phyloP scores from a whole-genome alignment of 2,888 invertebrate species.

The Tridacna crocea region DNA sequence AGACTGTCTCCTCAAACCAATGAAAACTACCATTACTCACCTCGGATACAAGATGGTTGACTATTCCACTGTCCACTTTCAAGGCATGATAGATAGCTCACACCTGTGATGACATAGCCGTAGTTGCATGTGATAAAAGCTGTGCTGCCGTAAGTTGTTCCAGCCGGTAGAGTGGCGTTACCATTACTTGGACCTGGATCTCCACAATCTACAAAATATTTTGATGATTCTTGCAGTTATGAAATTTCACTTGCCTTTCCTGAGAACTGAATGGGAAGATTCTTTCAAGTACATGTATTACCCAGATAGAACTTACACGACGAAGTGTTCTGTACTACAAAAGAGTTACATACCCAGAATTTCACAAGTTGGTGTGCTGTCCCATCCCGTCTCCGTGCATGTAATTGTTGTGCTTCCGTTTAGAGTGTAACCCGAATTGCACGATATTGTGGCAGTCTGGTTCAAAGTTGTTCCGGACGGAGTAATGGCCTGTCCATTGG shows the following conservation, averaged over 20 bases:
- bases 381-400: constrained; percentile 13
- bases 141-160: constrained; percentile 17
- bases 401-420: constrained; percentile 9
- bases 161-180: constrained; percentile 10
- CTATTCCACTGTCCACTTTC: neutral
- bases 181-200: constrained; percentile 25
- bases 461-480: constrained; percentile 22
- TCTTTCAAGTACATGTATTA: no score
- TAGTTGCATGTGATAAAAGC: constrained; percentile 10
- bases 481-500: constrained; percentile 27
- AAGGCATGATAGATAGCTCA: neutral
- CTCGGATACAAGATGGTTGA: constrained; percentile 3
- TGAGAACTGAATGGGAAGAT: no score
- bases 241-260: no score
- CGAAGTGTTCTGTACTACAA: no score
- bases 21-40: neutral
- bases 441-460: constrained; percentile 13
- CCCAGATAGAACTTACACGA: no score
- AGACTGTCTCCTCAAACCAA: no score
- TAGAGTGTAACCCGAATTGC: constrained; percentile 15
- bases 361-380: constrained; percentile 10
- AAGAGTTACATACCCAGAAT: neutral
- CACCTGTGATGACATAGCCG: neutral
- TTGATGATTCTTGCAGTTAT: neutral
- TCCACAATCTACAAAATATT: constrained; percentile 21